A percentile compares a stretch with the other conserved stretches of the same genome.
phyloP scores from a whole-genome alignment of 2,797 vertebrate species.

The Acestrorhynchus altus region DNA sequence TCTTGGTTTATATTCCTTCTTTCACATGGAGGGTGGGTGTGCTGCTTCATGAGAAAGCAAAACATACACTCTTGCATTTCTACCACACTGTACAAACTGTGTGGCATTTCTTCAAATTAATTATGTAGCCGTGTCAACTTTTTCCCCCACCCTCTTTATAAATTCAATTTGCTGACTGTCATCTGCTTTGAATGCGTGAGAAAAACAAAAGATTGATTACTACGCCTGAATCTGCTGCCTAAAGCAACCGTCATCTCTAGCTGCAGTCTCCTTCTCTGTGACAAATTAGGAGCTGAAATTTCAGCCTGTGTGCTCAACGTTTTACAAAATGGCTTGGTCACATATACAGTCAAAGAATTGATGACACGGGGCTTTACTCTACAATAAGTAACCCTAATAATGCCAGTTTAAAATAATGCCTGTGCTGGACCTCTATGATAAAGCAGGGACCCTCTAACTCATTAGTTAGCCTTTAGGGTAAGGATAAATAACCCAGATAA shows the following conservation, averaged over 20 bases:
- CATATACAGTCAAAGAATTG: slow-evolving; percentile 69
- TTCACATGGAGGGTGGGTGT: slow-evolving; percentile 52
- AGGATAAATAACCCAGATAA: slow-evolving; percentile 83
- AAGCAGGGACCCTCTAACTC: slow-evolving; percentile 77
- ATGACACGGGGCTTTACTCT: slow-evolving; percentile 66
- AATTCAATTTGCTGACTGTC: slow-evolving; percentile 71
- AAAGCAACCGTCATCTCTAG: slow-evolving; percentile 63
- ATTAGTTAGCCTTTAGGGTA: slow-evolving; percentile 74
- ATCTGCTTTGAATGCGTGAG: slow-evolving; percentile 64
- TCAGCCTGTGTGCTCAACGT: slow-evolving; percentile 65
- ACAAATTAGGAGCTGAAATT: slow-evolving; percentile 54
- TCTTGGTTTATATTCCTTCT: slow-evolving; percentile 59
- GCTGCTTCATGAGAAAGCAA: slow-evolving; percentile 51
- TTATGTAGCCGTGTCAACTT: slow-evolving; percentile 63
- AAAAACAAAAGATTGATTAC: slow-evolving; percentile 75
- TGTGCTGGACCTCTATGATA: slow-evolving; percentile 76
- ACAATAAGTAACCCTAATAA: slow-evolving; percentile 83
- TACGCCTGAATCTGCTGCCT: slow-evolving; percentile 62
- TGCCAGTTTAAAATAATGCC: slow-evolving; percentile 80
- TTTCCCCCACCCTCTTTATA: slow-evolving; percentile 63
- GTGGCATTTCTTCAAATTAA: slow-evolving; percentile 70
- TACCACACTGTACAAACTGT: slow-evolving; percentile 52
- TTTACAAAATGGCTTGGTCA: slow-evolving; percentile 67
- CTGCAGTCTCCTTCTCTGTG: slow-evolving; percentile 52
- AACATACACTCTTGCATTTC: slow-evolving; percentile 46